These are phyloP conservation scores for Chloropsis cyanopogon DNA, from an alignment of 2,113 vertebrate species.

Conservation along the genomic window DNA sequence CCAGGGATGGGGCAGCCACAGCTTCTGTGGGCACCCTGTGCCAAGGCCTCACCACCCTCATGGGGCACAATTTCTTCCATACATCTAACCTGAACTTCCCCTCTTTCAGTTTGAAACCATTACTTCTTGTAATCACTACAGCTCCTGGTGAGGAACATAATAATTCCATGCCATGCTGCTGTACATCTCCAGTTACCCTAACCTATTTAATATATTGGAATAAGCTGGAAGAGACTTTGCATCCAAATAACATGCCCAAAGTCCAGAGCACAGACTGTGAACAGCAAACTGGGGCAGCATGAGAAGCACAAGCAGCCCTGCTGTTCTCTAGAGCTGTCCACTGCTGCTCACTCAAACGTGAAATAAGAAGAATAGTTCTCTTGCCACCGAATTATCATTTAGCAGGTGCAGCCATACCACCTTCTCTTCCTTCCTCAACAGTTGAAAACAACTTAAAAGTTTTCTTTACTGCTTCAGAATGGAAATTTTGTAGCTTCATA, in stretches of 20 bases:
- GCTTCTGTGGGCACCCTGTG: too few relatives aligned
- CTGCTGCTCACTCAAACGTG: background rate
- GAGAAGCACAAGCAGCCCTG: background rate
- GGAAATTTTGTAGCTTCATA: background rate
- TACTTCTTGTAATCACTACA: background rate
- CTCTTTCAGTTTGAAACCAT: background rate
- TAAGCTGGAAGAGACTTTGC: background rate
- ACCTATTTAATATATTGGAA: background rate
- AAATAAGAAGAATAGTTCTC: background rate
- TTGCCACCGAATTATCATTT: background rate
- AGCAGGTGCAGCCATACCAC: background rate
- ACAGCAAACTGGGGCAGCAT: background rate
- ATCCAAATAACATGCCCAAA: background rate
- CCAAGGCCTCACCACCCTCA: background rate
- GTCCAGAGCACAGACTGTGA: background rate
- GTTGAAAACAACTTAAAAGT: background rate
- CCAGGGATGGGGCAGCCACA: background rate
- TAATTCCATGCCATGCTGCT: background rate
- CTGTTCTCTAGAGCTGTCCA: background rate
- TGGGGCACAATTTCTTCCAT: background rate
- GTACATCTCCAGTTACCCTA: background rate
- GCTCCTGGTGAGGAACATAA: background rate
- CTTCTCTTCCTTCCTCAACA: background rate
- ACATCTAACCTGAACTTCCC: background rate
- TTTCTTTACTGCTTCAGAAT: background rate